Base-by-base conservation (phyloP, 2,797 vertebrate genomes). In the Megaceryle alcyon region DNA sequence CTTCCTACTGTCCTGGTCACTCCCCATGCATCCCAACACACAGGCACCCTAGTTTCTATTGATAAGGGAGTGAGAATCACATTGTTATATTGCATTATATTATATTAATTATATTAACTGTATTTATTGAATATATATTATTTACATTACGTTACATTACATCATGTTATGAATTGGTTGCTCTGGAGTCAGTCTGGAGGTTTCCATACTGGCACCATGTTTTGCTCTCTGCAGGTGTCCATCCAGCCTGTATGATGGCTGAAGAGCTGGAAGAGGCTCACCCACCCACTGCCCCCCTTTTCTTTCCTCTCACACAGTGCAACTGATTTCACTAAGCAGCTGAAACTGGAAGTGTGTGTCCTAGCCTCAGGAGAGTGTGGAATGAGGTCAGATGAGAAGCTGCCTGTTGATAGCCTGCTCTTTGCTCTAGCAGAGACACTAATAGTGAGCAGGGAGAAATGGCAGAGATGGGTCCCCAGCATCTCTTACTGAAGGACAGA, bases 371-470 rank as follows among this genome's bases (percentile, higher is more conserved):
- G 5, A 68, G 51, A 53, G n/a, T 3, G 0, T 0, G 33, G 41
- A 86, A 76, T 28, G n/a, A 57, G 33, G 49, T 79, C 57, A 72
- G 44, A 44, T 0, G 20, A 73, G 70, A 71, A 80, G 25, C 29
- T 68, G 53, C 12, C 56, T 73, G 9, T 68, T 21, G 39, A 66
- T 35, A 81, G 25, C 25, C 23, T 54, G 31, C 31, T 90, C 56
- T 79, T 78, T 76, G 33, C 61, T 83, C 51, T 54, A 56, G 51
- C 39, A 72, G 39, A 59, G 13, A 21, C 3, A 6, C 17, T 90
- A 22, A 25, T 0, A 0, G 14, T 48, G 35, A 64, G 33, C 0
- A 1, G 23, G 1, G 1, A 14, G 37, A 46, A 82, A 69, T 37
- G 37, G 17, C 29, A 59, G 77, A 72, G 19, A 15, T 46, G 37